Evolutionary conservation across 2,113 vertebrate species (phyloP).

Genomic region (Rhea americana): DNA sequence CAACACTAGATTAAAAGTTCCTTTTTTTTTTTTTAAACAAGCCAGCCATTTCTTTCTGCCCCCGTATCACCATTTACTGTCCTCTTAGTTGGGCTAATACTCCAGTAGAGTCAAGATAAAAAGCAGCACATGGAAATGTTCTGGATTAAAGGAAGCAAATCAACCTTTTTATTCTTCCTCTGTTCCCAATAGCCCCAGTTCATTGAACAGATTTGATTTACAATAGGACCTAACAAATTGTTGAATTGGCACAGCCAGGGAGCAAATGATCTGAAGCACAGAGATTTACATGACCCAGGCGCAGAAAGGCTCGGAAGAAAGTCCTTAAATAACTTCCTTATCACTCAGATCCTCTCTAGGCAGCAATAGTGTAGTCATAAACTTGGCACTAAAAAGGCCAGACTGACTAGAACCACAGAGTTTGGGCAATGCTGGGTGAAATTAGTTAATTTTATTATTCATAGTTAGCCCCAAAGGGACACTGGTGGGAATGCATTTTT

Average conservation of each 20-base stretch:
- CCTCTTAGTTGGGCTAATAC: background rate
- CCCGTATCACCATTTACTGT: background rate
- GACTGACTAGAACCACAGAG: background rate
- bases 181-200: background rate
- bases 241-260: background rate
- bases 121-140: background rate
- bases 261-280: background rate
- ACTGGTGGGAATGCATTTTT: background rate
- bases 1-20: background rate
- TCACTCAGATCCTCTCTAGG: background rate
- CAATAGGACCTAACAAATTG: background rate
- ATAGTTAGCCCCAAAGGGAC: background rate
- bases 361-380: background rate
- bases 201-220: background rate
- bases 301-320: background rate
- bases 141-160: background rate
- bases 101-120: background rate
- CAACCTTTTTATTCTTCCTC: background rate
- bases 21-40: background rate
- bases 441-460: background rate
- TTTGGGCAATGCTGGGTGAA: background rate
- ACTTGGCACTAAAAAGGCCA: background rate
- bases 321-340: background rate
- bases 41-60: background rate
- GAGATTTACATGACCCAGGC: accelerated